Base-by-base conservation (phyloP, 2,113 vertebrate species). In the Xenopus borealis region DNA sequence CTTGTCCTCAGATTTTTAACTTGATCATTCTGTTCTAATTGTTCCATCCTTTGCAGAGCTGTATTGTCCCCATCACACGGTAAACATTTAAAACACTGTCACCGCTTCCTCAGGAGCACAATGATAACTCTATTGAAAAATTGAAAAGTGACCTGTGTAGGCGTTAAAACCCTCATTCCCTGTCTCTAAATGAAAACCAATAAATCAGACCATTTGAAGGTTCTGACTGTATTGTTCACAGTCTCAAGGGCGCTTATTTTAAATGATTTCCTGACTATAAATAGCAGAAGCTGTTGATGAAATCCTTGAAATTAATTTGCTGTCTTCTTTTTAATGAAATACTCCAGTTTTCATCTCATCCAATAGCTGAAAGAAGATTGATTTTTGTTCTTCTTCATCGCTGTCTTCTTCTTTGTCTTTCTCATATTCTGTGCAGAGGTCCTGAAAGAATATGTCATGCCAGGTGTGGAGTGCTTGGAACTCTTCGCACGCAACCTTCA, bases 401-500 rank as follows among this genome's bases (percentile, higher is more conserved):
- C 80, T 58, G 57, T 74, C 20, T 72, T 72, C 72, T 74, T 55
- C 46, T 33, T 78, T 61, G 76, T 79, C 73, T 74, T 20, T 17
- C 79, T 67, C 66, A 13, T 20, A 16, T 58, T 63, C 72, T 58
- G 1, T 55, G 68, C 85, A 98, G 96, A 88, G 27, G 86, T 97
- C 80, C 79, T 99, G 81, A 93, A 92, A 85, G 92, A 91, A 63
- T 94, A 93, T 82, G 68, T 94, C 50, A 82, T 81, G 50, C 83
- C 89, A 45, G 86, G 86, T 52, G 88, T 87, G 7, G 79, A 88
- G 62, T 92, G 90, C 85, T 88, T 99, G 89, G 96, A 99, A 85
- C 80, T 98, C 84, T 99, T 99, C 83, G 97, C 97, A 78, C 90
- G 95, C 74, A 95, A 84, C 84, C 92, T 99, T 13, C 96, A 95